phyloP scores from a whole-genome alignment of 2,888 invertebrate genomes.

The Heliconius ismenius region DNA sequence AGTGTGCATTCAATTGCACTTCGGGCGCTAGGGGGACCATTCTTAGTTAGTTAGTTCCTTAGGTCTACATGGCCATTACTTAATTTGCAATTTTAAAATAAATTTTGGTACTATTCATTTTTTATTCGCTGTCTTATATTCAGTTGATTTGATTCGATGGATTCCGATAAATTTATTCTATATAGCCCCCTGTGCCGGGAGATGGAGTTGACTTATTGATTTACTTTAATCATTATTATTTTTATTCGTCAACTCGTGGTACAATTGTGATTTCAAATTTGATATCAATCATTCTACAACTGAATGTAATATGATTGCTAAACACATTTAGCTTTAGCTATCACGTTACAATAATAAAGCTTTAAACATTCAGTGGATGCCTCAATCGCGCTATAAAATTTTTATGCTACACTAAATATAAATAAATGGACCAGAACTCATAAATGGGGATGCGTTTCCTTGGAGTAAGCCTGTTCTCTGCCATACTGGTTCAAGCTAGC shows the following conservation, averaged over 20 bases:
- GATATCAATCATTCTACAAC: background rate
- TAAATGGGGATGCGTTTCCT: constrained; percentile 10
- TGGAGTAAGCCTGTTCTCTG: constrained; percentile 11
- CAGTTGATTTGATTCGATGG: background rate
- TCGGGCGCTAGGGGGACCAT: constrained; percentile 93
- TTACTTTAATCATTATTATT: constrained; percentile 2
- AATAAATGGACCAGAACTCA: background rate
- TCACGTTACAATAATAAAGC: background rate
- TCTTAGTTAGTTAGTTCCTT: no score
- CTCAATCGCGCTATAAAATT: constrained; percentile 8
- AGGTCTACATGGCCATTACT: no score
- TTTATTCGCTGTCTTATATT: no score
- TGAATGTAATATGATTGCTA: background rate
- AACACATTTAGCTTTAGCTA: background rate
- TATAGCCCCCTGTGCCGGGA: constrained; percentile 5
- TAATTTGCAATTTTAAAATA: no score
- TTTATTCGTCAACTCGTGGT: background rate
- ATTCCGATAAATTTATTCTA: constrained; percentile 7
- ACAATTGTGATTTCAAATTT: background rate
- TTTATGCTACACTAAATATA: background rate
- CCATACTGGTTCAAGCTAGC: background rate
- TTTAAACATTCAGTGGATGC: background rate
- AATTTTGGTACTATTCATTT: no score
- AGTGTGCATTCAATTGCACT: constrained; percentile 90
- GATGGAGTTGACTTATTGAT: background rate